Evolutionary conservation across 2,888 invertebrate genomes (phyloP), one percentile per base, ranked within the genome.

Genomic region (Resseliella maxima): DNA sequence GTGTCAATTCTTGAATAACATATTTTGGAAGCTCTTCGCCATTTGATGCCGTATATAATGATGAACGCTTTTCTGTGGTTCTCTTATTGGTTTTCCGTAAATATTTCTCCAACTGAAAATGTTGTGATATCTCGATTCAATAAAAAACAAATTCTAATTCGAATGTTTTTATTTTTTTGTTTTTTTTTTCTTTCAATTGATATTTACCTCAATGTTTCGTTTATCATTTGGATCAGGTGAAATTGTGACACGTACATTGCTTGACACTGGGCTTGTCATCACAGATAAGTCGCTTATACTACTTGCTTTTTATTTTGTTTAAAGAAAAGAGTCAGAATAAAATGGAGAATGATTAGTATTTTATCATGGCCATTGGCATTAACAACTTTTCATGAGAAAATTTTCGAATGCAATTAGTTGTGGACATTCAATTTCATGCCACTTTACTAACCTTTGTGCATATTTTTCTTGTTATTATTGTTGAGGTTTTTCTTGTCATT

Each of bases 281-380:
- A 94, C 92, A 0, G 95, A 95, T 88, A 95, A 91, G 89, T 96
- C 96, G 87, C 96, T 96, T 87, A 93, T 92, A 89, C 96, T 96
- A 90, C 96, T 96, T 0, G 95, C 96, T 96, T 89, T 18, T 45
- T 12, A n/a, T n/a, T 8, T 50, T 41, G 41, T 41, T 41, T 5
- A 50, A 50, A 50, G 18, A 18, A 18, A 31, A 27, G 24, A 31
- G 3, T 6, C 24, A 54, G 12, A 41, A 41, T 5, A 5, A 72
- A 72, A 72, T 6, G 27, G 27, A 27, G 72, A 36, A 81, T 5
- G 15, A 18, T 36, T 36, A 36, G 36, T 81, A 36, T 81, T 10
- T 18, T 54, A n/a, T 41, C 12, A 41, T 41, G 5, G 12, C 6
- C 41, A 41, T 41, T 12, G 6, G 41, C 41, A 31, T 31, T 72